Evolutionary conservation across 2,113 vertebrate species (phyloP), one percentile per base, ranked within the genome.

Genomic region (Fukomys damarensis): DNA sequence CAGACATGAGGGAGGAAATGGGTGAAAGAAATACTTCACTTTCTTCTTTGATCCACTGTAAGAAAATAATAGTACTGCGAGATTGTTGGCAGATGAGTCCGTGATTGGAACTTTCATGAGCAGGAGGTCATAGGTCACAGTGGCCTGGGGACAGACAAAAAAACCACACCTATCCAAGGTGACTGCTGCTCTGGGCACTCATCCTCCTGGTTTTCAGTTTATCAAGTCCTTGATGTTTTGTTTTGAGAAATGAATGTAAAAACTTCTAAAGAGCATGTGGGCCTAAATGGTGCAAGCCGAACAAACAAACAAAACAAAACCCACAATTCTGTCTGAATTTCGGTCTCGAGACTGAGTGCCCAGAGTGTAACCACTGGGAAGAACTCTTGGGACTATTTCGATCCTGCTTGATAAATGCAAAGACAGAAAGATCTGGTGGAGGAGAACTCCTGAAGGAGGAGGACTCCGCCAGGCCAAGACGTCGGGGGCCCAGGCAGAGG

Each of bases 231-330:
- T 43, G 35, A 70, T 56, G 91, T 59, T 95, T 86, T 65, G 72
- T 66, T 88, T 91, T 68, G 41, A 86, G 35, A n/a, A 35, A 26
- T 59, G 72, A 86, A 49, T 41, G 32, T 61, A 94, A 94, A 88
- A 87, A 85, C 41, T 70, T 61, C 26, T 59, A 83, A 93, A 79
- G 6, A 87, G 41, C 32, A 66, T 2, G 30, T 63, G 20, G 56
- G 46, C 66, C 43, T 30, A 79, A 58, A 86, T 0, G 3, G 13
- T 65, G 1, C 52, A 81, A 85, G 56, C 56, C 14, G 5, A 56
- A 16, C 8, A 56, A 58, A 58, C 19, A 58, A 59, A 54, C n/a
- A n/a, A 56, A 58, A 58, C 4, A 58, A 52, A 68, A 43, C 38
- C 7, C 3, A 6, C 19, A 30, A 58, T 72, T 93, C 59, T 83